These are phyloP conservation scores for Oxygymnocypris stewartii DNA, from an alignment of 2,113 vertebrate genomes.

Conservation along the genomic window DNA sequence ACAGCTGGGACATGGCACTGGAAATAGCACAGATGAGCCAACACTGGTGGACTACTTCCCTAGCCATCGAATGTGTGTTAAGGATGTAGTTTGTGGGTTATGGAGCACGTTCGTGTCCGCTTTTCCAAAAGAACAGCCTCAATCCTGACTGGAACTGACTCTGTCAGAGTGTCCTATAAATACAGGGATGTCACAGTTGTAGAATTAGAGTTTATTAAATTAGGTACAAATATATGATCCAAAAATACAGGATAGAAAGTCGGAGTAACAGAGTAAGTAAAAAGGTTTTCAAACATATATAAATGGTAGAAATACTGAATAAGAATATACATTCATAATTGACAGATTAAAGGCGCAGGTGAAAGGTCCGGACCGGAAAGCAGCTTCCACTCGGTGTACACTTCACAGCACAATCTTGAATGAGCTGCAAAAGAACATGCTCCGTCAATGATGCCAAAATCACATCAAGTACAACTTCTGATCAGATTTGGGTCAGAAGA, in stretches of 20 bases:
- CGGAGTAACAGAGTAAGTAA: neutral
- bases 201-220: slow-evolving; percentile 41
- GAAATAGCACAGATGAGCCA: slow-evolving; percentile 78
- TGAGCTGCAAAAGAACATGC: slow-evolving; percentile 76
- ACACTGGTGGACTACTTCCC: slow-evolving; percentile 76
- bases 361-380: slow-evolving; percentile 37
- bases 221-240: slow-evolving; percentile 39
- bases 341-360: slow-evolving; percentile 49
- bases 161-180: neutral
- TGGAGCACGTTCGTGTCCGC: slow-evolving; percentile 88
- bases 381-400: neutral
- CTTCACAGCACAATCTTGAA: slow-evolving; percentile 95
- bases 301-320: slow-evolving; percentile 25
- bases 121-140: slow-evolving; percentile 50
- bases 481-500: neutral
- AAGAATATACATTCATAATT: slow-evolving; percentile 15
- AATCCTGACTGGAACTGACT: slow-evolving; percentile 36
- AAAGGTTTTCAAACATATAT: slow-evolving; percentile 20
- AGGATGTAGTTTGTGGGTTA: slow-evolving; percentile 83
- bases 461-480: too few species aligned
- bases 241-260: slow-evolving; percentile 33
- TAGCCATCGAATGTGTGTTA: slow-evolving; percentile 64
- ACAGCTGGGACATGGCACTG: slow-evolving; percentile 85
- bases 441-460: neutral
- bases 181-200: neutral